phyloP scores from a whole-genome alignment of 2,797 vertebrate species.

The Sebastes steindachneri region DNA sequence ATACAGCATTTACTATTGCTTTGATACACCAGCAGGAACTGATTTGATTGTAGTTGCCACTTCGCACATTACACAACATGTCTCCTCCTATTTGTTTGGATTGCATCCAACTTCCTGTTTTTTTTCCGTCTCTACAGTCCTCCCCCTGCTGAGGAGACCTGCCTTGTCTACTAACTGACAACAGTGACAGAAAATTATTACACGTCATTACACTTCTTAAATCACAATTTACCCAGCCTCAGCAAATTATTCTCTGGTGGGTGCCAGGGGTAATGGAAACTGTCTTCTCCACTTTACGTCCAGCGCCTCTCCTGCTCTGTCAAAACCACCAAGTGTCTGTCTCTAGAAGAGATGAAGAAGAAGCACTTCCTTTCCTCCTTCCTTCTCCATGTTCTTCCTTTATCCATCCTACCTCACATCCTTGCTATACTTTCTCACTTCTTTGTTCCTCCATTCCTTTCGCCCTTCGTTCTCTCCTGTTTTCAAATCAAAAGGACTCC shows the following conservation, averaged over 20 bases:
- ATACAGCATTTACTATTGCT: constrained; percentile 22
- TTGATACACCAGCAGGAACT: constrained; percentile 46
- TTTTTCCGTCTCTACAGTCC: constrained; percentile 27
- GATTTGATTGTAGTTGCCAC: constrained; percentile 60
- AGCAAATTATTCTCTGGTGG: constrained; percentile 85
- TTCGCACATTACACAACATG: constrained; percentile 41
- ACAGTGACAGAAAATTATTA: constrained; percentile 89
- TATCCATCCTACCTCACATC: neutral
- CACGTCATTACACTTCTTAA: constrained; percentile 90
- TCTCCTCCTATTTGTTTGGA: constrained; percentile 62
- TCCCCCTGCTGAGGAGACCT: constrained; percentile 52
- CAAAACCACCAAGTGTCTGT: constrained; percentile 69
- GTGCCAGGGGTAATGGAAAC: constrained; percentile 87
- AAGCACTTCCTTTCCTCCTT: neutral
- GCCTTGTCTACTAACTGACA: constrained; percentile 80
- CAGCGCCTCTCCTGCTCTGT: constrained; percentile 77
- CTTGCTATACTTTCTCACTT: neutral
- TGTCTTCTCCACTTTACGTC: constrained; percentile 86
- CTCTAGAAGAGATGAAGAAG: constrained; percentile 24
- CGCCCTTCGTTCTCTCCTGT: neutral
- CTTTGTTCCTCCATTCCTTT: neutral
- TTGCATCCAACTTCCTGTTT: constrained; percentile 40
- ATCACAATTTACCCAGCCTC: constrained; percentile 89
- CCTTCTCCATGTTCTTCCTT: neutral
- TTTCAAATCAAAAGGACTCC: constrained; percentile 25